Conservation (phyloP, 2,113 vertebrate genomes). For the Neotragus pygmaeus region DNA sequence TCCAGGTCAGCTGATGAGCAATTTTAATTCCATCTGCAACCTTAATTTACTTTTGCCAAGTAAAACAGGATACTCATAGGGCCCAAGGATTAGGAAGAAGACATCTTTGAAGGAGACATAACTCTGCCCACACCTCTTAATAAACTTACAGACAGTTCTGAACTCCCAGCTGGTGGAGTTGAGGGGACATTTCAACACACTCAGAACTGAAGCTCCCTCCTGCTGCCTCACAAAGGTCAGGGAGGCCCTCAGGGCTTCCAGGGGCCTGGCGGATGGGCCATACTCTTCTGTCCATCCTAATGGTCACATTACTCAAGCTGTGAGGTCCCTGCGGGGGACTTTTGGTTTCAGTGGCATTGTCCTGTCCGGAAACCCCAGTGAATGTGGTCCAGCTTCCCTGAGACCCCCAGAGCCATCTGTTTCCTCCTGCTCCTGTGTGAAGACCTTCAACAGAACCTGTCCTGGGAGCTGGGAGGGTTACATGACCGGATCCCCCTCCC, state of each 20-base stretch:
- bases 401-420: neutral
- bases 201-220: neutral
- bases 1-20: neutral
- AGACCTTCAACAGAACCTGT: neutral
- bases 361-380: neutral
- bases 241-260: too few species aligned
- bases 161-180: neutral
- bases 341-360: too few species aligned
- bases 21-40: neutral
- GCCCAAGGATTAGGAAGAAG: neutral
- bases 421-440: neutral
- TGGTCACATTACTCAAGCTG: accelerated
- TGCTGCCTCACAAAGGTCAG: neutral
- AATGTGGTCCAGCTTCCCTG: neutral
- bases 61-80: neutral
- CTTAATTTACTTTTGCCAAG: neutral
- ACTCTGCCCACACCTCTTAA: neutral
- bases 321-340: accelerated
- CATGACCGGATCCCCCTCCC: neutral
- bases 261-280: neutral
- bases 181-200: neutral
- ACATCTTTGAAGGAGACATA: neutral
- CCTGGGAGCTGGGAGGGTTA: neutral
- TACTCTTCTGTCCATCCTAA: accelerated
- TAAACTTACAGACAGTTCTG: neutral